phyloP scores from a whole-genome alignment of 2,113 vertebrate species.

The Manacus vitellinus region DNA sequence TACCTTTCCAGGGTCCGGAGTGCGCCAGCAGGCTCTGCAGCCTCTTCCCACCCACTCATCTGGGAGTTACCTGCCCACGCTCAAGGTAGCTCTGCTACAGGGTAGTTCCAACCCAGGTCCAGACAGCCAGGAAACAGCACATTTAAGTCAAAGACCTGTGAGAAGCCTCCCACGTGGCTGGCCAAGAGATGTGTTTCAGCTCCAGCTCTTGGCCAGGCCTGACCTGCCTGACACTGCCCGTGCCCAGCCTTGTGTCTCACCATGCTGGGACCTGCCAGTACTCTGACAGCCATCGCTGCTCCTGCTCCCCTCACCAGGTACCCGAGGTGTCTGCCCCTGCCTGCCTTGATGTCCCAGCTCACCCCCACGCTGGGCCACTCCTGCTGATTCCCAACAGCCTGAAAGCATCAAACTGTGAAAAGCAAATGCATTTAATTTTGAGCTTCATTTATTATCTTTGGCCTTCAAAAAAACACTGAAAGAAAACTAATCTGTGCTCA shows the following conservation, averaged over 20 bases:
- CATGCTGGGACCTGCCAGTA: neutral
- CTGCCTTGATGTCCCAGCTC: neutral
- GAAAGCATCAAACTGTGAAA: neutral
- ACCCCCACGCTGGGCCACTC: accelerated
- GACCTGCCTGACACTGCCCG: accelerated
- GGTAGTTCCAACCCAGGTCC: no score
- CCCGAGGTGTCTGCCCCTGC: neutral
- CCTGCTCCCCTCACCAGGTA: neutral
- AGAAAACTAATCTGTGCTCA: neutral
- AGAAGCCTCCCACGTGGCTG: neutral
- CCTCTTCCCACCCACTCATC: neutral
- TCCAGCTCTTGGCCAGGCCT: neutral
- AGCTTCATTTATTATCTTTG: neutral
- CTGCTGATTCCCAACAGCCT: neutral
- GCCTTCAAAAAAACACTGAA: neutral
- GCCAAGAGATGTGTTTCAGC: accelerated
- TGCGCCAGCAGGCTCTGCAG: neutral
- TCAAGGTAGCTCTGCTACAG: neutral
- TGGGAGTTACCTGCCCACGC: neutral
- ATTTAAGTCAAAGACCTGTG: neutral
- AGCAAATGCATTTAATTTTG: neutral
- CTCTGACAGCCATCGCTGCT: accelerated
- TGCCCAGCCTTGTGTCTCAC: neutral
- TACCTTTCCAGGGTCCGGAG: neutral
- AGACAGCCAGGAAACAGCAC: neutral